phyloP scores from a whole-genome alignment of 1,140 invertebrate species.

The Apocrypta bakeri region DNA sequence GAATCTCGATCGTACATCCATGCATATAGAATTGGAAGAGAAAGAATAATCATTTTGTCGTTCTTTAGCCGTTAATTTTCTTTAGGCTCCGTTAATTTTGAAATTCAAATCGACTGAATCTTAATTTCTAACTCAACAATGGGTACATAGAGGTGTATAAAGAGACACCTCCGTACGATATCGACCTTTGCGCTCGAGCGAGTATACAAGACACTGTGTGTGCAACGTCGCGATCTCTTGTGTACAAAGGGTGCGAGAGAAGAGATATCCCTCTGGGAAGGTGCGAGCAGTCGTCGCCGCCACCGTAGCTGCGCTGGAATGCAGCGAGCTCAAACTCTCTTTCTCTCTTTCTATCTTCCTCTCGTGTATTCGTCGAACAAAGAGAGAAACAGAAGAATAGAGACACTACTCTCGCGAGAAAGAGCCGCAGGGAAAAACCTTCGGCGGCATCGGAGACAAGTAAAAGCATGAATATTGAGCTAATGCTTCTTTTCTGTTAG shows the following conservation, averaged over 20 bases:
- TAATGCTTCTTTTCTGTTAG: constrained; percentile 36
- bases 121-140: too few relatives aligned
- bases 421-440: background rate
- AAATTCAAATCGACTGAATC: too few relatives aligned
- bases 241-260: background rate
- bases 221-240: background rate
- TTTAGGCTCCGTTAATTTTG: too few relatives aligned
- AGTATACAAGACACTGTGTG: background rate
- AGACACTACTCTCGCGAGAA: background rate
- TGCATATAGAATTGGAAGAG: too few relatives aligned
- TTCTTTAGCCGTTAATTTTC: too few relatives aligned
- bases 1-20: too few relatives aligned
- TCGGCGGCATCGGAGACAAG: background rate
- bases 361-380: constrained; percentile 17
- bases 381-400: background rate
- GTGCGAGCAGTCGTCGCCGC: constrained; percentile 1
- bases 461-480: constrained; percentile 38
- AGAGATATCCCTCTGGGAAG: constrained; percentile 20
- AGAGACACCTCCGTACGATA: background rate
- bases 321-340: background rate
- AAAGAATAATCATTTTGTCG: too few relatives aligned
- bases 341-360: background rate
- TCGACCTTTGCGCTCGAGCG: background rate
- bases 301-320: background rate
- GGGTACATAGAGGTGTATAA: too few relatives aligned